Evolutionary conservation across 2,797 vertebrate genomes (phyloP).

Genomic region (Pangasius larnaudii): DNA sequence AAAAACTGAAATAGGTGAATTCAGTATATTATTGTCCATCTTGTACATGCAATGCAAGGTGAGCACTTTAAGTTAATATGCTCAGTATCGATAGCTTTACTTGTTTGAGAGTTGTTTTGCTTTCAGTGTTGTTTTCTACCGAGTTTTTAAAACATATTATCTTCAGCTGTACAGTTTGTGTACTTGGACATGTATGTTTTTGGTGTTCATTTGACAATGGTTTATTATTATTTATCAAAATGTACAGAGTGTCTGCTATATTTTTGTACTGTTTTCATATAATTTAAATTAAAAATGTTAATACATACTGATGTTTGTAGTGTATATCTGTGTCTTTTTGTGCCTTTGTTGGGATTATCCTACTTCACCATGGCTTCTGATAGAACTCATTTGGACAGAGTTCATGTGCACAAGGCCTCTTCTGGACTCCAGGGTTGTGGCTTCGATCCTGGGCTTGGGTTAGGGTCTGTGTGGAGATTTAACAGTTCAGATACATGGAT

Average conservation of each 20-base stretch:
- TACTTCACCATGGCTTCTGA: not conserved
- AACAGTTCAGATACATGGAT: not conserved
- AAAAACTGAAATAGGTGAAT: not conserved
- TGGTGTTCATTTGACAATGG: constrained; percentile 9
- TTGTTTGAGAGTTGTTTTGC: constrained; percentile 12
- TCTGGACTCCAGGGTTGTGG: not conserved
- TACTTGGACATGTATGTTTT: not conserved
- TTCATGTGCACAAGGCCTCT: not conserved
- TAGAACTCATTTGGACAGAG: not conserved
- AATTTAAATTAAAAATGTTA: constrained; percentile 26
- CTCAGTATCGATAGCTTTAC: constrained; percentile 32
- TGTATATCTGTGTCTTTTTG: not conserved
- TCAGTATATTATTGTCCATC: not conserved
- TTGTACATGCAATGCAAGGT: not conserved
- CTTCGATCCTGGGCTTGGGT: not conserved
- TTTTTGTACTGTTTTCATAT: constrained; percentile 58
- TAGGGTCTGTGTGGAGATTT: not conserved
- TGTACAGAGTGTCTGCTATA: constrained; percentile 47
- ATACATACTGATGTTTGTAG: constrained; percentile 4
- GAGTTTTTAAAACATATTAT: constrained; percentile 7
- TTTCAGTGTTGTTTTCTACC: constrained; percentile 17
- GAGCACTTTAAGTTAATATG: constrained; percentile 15
- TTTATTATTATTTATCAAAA: constrained; percentile 52
- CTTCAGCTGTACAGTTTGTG: constrained; percentile 36
- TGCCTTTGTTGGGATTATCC: not conserved